Conservation (phyloP, 2,113 vertebrate species). For the Siniperca knerii region DNA sequence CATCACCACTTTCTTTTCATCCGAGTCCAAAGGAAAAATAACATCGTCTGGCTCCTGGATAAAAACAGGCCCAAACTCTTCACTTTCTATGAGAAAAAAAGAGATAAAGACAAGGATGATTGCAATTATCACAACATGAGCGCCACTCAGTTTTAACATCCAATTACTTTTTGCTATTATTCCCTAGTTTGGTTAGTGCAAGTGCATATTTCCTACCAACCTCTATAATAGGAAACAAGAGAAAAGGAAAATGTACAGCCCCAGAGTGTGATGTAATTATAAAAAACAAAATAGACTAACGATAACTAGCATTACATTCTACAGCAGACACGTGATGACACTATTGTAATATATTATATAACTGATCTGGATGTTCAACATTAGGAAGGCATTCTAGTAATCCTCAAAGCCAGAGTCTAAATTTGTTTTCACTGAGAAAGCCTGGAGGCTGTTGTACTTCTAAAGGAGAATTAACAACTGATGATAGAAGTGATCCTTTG, state of each 20-base stretch:
- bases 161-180: constrained; percentile 29
- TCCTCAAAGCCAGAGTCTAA: not conserved
- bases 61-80: constrained; percentile 94
- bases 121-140: constrained; percentile 34
- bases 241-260: not conserved
- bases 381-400: not conserved
- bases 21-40: constrained; percentile 91
- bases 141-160: constrained; percentile 17
- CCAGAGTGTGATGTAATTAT: constrained; percentile 6
- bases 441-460: not conserved
- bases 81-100: constrained; percentile 83
- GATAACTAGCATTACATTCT: not conserved
- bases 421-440: not conserved
- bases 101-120: constrained; percentile 31
- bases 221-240: constrained; percentile 2
- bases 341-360: not conserved
- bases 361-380: not conserved
- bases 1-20: constrained; percentile 94
- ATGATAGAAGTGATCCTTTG: not conserved
- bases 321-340: not conserved
- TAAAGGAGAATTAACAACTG: not conserved
- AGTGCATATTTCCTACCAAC: not conserved
- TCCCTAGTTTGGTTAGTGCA: constrained; percentile 9
- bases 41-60: constrained; percentile 92
- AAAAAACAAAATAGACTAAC: constrained; percentile 9